Conservation (phyloP, 2,797 vertebrate genomes). For the Chrysocyon brachyurus region DNA sequence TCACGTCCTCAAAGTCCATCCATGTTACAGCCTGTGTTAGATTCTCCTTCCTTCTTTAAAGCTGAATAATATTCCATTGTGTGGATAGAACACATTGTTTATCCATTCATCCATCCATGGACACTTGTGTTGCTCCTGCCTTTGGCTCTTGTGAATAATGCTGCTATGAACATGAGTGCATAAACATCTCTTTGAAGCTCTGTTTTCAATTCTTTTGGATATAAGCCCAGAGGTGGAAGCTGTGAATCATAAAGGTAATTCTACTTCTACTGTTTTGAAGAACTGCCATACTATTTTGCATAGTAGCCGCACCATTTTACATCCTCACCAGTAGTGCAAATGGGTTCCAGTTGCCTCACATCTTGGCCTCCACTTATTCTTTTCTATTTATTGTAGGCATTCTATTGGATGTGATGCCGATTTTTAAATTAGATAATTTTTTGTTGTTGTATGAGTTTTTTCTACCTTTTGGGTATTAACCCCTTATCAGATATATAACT, state of each 20-base stretch:
- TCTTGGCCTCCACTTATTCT: background rate
- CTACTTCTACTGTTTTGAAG: background rate
- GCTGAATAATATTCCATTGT: background rate
- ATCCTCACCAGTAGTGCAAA: background rate
- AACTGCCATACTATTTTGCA: background rate
- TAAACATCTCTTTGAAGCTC: background rate
- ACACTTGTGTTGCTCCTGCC: background rate
- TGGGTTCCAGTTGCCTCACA: background rate
- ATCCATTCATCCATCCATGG: background rate
- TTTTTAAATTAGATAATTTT: background rate
- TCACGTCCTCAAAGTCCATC: background rate
- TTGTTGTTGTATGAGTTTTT: background rate
- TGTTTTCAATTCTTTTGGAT: background rate
- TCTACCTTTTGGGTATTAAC: background rate
- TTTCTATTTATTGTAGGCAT: background rate
- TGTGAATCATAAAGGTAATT: background rate
- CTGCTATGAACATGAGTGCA: background rate
- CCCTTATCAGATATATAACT: background rate
- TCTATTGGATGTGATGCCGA: background rate
- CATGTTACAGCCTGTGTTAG: background rate
- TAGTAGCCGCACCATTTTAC: background rate
- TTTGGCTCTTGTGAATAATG: background rate
- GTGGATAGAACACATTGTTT: background rate
- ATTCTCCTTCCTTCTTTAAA: background rate
- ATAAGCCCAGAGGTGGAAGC: background rate